Percentiles rank a stretch among this genome's conserved stretches.
Conservation (phyloP, 2,888 invertebrate genomes). For the Parnassius orleans region DNA sequence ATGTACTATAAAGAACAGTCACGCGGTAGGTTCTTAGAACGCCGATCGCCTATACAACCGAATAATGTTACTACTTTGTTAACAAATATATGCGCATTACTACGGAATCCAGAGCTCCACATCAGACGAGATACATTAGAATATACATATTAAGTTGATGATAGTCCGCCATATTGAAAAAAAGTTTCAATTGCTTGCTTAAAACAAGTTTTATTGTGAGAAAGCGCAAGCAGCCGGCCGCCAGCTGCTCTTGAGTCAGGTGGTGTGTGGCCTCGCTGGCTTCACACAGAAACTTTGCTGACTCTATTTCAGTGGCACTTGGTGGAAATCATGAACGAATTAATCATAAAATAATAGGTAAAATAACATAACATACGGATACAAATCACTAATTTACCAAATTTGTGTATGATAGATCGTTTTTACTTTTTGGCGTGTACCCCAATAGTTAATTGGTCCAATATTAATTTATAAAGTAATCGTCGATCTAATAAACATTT, state of each 20-base stretch:
- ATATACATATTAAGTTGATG: constrained; percentile 33
- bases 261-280: constrained; percentile 67
- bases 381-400: too few relatives aligned
- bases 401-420: too few relatives aligned
- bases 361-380: too few relatives aligned
- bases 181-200: constrained; percentile 57
- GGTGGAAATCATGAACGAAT: not conserved
- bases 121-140: constrained; percentile 5
- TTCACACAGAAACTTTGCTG: constrained; percentile 42
- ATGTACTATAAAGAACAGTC: constrained; percentile 41
- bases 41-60: constrained; percentile 14
- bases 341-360: too few relatives aligned
- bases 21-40: constrained; percentile 52
- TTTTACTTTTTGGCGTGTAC: too few relatives aligned
- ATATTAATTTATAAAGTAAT: not conserved
- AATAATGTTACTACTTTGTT: not conserved
- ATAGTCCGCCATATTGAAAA: constrained; percentile 67
- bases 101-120: not conserved
- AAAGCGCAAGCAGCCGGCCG: constrained; percentile 68
- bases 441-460: too few relatives aligned
- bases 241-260: constrained; percentile 74
- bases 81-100: constrained; percentile 3
- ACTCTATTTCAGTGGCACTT: constrained; percentile 33
- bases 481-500: constrained; percentile 11
- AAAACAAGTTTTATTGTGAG: constrained; percentile 72